Evolutionary conservation across 2,797 vertebrate species (phyloP).

Genomic region (Rhynchotus rufescens): DNA sequence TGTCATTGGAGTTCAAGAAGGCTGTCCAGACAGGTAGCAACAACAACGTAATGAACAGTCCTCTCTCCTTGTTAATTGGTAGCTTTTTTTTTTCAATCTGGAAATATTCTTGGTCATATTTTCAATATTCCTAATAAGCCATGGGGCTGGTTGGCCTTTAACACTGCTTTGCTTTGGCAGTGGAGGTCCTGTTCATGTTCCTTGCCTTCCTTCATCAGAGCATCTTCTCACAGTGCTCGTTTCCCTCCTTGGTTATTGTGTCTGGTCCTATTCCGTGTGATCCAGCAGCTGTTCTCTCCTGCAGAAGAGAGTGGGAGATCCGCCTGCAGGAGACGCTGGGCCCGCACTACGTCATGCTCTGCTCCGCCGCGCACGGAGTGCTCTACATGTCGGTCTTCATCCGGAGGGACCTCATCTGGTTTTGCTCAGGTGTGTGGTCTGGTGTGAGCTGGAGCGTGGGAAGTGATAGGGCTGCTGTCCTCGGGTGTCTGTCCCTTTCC

Average conservation of each 20-base stretch:
- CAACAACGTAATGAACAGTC: constrained; percentile 45
- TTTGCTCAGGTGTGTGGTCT: constrained; percentile 89
- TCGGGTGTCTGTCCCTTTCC: not conserved
- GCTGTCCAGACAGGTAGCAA: constrained; percentile 93
- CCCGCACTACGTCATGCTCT: constrained; percentile 94
- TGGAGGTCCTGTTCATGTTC: fast-evolving
- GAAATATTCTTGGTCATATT: not conserved
- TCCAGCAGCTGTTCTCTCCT: constrained; percentile 23
- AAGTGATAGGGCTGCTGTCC: not conserved
- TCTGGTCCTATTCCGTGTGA: not conserved
- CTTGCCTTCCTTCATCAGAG: not conserved
- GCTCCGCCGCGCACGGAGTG: constrained; percentile 90
- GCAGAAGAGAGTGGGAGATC: constrained; percentile 95
- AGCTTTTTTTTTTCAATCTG: not conserved
- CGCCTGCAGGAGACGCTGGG: constrained; percentile 95
- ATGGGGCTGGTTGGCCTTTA: not conserved
- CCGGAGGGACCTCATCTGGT: constrained; percentile 97
- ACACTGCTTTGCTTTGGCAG: not conserved
- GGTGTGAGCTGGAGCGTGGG: not conserved
- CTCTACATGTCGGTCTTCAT: constrained; percentile 92
- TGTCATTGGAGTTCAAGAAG: constrained; percentile 94
- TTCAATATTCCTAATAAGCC: not conserved
- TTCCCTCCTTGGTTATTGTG: not conserved
- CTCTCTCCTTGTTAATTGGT: not conserved
- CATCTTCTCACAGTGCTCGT: not conserved